A percentile compares a stretch with the other conserved stretches of the same genome.
phyloP scores from a whole-genome alignment of 2,888 invertebrate species.

The Heliconius ismenius region DNA sequence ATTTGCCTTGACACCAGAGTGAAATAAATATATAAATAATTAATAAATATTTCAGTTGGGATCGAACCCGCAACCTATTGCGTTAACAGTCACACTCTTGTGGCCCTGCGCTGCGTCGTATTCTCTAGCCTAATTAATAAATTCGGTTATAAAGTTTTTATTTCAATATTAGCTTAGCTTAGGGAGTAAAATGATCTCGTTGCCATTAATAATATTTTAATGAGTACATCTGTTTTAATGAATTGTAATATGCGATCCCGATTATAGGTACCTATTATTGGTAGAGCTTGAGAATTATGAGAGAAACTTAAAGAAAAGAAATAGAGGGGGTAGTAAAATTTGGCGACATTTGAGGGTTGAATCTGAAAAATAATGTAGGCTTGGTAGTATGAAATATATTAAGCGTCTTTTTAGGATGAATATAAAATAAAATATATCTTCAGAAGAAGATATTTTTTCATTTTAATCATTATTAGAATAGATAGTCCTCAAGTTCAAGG shows the following conservation, averaged over 20 bases:
- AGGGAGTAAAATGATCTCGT: not conserved
- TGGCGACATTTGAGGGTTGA: not conserved
- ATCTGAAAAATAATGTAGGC: not conserved
- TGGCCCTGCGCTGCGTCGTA: too few species aligned
- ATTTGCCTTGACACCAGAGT: too few species aligned
- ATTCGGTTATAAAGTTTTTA: slow-evolving; percentile 2
- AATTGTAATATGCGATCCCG: too few species aligned
- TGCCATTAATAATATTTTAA: not conserved
- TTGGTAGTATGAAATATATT: not conserved
- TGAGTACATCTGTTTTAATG: not conserved
- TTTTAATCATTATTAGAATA: not conserved
- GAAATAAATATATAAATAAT: too few species aligned
- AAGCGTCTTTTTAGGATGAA: not conserved
- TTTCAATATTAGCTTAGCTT: not conserved
- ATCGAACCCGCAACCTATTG: too few species aligned
- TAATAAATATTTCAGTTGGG: too few species aligned
- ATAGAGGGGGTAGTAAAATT: not conserved
- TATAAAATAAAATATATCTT: not conserved
- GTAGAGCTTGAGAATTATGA: not conserved
- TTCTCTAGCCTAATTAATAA: not conserved
- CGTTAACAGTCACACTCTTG: too few species aligned
- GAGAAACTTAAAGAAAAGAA: not conserved
- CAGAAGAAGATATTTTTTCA: not conserved
- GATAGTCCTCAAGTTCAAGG: too few species aligned
- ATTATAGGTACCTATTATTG: too few species aligned